Percentiles rank a stretch among this genome's conserved stretches.
These are phyloP conservation scores for Cydia fagiglandana DNA, from an alignment of 1,140 invertebrate species.

Conservation along the genomic window DNA sequence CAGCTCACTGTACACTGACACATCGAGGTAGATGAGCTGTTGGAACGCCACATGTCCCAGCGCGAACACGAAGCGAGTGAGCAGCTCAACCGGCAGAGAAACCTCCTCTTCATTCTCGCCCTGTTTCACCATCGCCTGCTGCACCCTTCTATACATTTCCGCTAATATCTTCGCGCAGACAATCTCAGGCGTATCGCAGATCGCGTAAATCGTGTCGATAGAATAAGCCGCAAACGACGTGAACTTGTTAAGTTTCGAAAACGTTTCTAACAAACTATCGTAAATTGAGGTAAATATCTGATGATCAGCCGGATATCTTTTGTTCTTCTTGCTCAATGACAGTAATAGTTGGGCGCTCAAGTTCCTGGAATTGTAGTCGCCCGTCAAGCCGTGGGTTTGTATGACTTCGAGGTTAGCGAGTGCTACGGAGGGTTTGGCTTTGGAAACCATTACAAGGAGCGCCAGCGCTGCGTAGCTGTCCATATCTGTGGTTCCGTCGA, in stretches of 20 bases:
- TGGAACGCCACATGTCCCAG: conserved; percentile 87
- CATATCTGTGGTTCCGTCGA: conserved; percentile 83
- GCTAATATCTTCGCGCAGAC: conserved; percentile 64
- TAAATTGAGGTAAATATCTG: conserved; percentile 59
- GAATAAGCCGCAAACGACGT: conserved; percentile 62
- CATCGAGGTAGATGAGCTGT: conserved; percentile 89
- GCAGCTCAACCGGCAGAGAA: conserved; percentile 68
- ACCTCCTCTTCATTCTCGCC: conserved; percentile 54
- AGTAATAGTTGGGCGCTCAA: conserved; percentile 65
- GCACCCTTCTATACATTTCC: conserved; percentile 71
- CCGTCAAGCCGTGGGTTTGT: conserved; percentile 74
- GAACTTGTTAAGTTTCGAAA: conserved; percentile 64
- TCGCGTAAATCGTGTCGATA: conserved; percentile 68
- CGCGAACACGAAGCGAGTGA: conserved; percentile 84
- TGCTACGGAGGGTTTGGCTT: conserved; percentile 79
- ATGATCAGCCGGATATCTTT: conserved; percentile 66
- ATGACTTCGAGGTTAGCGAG: conserved; percentile 79
- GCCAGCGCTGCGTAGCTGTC: conserved; percentile 86
- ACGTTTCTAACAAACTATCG: conserved; percentile 68
- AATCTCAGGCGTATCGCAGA: conserved; percentile 72
- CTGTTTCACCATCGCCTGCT: conserved; percentile 66
- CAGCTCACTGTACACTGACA: conserved; percentile 83
- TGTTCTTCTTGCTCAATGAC: conserved; percentile 61
- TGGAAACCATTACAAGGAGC: conserved; percentile 85
- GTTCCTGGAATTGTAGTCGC: conserved; percentile 65